phyloP scores from a whole-genome alignment of 2,888 invertebrate genomes.

The Acrobasis repandana region DNA sequence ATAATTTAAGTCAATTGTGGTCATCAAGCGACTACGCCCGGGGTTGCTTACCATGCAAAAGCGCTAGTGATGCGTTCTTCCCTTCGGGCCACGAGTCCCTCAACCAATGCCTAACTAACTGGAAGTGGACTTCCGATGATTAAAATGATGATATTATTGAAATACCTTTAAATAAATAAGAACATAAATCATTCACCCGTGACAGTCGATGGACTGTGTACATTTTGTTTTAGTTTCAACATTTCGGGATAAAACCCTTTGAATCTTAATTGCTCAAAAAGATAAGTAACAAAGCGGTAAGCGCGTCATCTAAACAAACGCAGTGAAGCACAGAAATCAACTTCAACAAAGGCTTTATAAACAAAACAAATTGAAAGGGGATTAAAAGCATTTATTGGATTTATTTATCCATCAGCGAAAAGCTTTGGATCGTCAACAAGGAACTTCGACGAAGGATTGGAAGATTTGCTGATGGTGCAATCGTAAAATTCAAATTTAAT shows the following conservation, averaged over 20 bases:
- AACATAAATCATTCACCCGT: too few species aligned
- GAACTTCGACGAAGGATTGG: constrained; percentile 6
- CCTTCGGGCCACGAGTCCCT: too few species aligned
- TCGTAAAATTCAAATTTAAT: not conserved
- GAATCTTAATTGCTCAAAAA: not conserved
- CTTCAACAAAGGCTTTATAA: constrained; percentile 5
- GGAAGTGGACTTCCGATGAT: too few species aligned
- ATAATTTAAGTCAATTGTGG: too few species aligned
- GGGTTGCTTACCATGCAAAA: too few species aligned
- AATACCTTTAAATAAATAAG: too few species aligned
- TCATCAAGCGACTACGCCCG: too few species aligned
- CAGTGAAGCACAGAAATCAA: constrained; percentile 8
- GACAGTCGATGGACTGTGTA: too few species aligned
- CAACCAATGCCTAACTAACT: too few species aligned
- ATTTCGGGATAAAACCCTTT: not conserved
- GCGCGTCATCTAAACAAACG: constrained; percentile 10
- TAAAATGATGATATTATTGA: too few species aligned
- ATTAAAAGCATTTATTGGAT: constrained; percentile 20
- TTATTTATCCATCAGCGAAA: constrained; percentile 20
- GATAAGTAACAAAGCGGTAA: not conserved
- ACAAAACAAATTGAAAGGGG: constrained; percentile 6
- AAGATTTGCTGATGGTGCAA: constrained; percentile 9
- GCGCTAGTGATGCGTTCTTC: too few species aligned
- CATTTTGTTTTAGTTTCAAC: too few species aligned
- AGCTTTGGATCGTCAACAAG: constrained; percentile 18